Base-by-base conservation (phyloP, 64 coral and sea anemone species). In the Stichodactyla helianthus region DNA sequence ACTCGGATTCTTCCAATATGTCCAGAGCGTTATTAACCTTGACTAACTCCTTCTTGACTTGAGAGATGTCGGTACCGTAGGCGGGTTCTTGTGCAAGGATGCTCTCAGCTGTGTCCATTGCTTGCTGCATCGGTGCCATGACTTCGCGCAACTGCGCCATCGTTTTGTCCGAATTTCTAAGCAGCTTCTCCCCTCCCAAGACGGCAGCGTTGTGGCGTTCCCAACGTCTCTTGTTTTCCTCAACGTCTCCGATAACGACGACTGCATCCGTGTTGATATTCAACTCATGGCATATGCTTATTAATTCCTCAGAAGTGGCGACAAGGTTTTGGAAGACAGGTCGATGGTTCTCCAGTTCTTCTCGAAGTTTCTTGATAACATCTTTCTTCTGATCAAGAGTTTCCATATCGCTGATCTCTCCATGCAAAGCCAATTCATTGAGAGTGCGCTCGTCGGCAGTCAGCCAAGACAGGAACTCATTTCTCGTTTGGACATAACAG, bases 61-160 rank as follows among this genome's bases (percentile, higher is more conserved):
- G 91, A 76, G 84, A 88, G 18, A 96, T 86, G 17, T 96, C 88
- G 53, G 92, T 93, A 59, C 92, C 94, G 22, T 92, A 92, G 8
- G 85, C 76, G 0, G 94, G 91, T 56, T 96, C 94, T 0, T 90
- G 86, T 14, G 88, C 94, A 9, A 96, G 85, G 74, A 96, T 96
- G 59, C 84, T 82, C 20, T 92, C 94, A 18, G 94, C 94, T 50
- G 93, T 88, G 35, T 61, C 76, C 94, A 96, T 96, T 2, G 91
- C 94, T 54, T 96, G 88, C 59, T 96, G 94, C 94, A 96, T 96
- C 10, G 94, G 94, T 11, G 87, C 86, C 88, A 96, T 90, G 4
- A 84, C 94, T 60, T 96, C 94, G 35, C 88, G 91, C 5, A 96
- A 57, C 71, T 93, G 80, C 13, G 94, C 91, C 57, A 96, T 77